Base-by-base conservation (phyloP, 2,888 invertebrate genomes). In the Kuschelorhynchus macadamiae region DNA sequence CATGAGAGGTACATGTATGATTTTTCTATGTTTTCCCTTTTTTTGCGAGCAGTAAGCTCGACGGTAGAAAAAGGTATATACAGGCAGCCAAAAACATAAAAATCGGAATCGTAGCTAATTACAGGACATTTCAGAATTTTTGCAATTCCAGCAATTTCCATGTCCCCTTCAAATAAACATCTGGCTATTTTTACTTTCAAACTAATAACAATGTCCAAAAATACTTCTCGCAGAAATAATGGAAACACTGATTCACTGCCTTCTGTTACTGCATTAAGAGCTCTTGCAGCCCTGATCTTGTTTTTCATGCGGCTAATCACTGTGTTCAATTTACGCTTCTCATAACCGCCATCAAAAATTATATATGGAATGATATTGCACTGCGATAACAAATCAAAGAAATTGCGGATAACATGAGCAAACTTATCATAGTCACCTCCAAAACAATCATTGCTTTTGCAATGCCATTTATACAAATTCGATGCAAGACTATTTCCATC, bases 71-170 rank as follows among this genome's bases (percentile, higher is more conserved):
- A 89, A 0, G 95, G 94, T 72, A 98, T 91, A 75, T 95, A 96
- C 1, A 87, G 83, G 0, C 94, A 90, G 83, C 94, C 92, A 82
- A 92, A 95, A 71, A 98, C 91, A 78, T 91, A 96, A 84, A 96
- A 98, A 84, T 98, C 98, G 0, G 97, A 97, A 83, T 98, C 98
- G 75, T 92, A 93, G 78, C 96, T 96, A 2, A 98, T 81, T 1
- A 98, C 91, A 0, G 97, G 96, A 76, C 95, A 96, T 36, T 91
- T 85, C 1, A 95, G 84, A 61, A 89, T 86, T 71, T 90, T 88
- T 0, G 96, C 94, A 73, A 97, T 82, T 0, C 91, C 90, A 0
- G 96, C 96, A 59, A 96, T 90, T 78, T 95, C 92, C 74, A 91
- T 90, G 81, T 98, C 98, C 0, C 96, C 96, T 83, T 98, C 97